These are phyloP conservation scores for Montifringilla adamsi DNA, from an alignment of 2,113 vertebrate species.

Conservation along the genomic window DNA sequence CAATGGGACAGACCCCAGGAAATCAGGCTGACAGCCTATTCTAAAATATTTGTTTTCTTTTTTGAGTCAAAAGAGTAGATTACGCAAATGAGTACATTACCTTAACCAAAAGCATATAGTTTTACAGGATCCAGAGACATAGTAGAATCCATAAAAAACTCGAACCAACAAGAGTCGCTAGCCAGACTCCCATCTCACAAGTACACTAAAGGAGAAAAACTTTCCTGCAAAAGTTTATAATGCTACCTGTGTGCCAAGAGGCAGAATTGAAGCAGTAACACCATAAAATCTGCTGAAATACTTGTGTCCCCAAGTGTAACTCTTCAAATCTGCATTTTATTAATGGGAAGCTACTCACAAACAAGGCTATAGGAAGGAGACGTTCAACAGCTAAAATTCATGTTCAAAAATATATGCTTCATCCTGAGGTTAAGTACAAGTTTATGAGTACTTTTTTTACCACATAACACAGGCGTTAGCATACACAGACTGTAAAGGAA, in stretches of 20 bases:
- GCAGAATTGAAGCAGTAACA: not conserved
- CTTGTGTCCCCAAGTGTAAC: not conserved
- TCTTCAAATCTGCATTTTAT: not conserved
- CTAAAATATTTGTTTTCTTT: not conserved
- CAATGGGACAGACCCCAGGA: not conserved
- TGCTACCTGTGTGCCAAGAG: not conserved
- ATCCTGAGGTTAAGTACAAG: not conserved
- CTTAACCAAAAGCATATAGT: not conserved
- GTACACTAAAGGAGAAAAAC: not conserved
- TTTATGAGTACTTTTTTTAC: accelerated
- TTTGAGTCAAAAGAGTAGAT: not conserved
- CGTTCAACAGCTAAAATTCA: not conserved
- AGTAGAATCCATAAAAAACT: not conserved
- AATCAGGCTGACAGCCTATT: not conserved
- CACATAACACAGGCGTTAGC: not conserved
- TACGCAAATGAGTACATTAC: not conserved
- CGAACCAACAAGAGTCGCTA: not conserved
- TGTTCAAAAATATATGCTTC: not conserved
- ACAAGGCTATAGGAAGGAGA: not conserved
- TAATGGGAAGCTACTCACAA: not conserved
- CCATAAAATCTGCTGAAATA: not conserved
- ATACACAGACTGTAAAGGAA: not conserved
- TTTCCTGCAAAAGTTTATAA: not conserved
- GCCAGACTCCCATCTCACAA: not conserved
- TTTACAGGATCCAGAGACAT: not conserved